Conservation (phyloP, 2,797 vertebrate species). For the Echeneis naucrates region DNA sequence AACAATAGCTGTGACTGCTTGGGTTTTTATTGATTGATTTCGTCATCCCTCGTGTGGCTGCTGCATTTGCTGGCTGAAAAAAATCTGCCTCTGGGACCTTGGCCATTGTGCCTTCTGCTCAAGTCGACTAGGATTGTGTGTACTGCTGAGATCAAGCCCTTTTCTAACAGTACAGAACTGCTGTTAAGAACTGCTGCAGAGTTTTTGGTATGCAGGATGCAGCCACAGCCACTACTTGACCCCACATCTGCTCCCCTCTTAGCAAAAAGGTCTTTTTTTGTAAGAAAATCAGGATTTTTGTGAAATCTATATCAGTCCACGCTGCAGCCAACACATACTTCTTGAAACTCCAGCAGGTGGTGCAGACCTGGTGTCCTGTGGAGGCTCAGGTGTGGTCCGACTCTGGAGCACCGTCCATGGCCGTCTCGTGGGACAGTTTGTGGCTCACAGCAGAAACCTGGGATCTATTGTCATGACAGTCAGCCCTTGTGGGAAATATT, state of each 20-base stretch:
- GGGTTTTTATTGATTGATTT: slow-evolving; percentile 37
- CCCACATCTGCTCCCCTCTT: neutral
- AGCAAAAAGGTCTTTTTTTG: neutral
- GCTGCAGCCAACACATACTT: neutral
- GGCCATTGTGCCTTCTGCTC: neutral
- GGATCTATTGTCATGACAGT: slow-evolving; percentile 77
- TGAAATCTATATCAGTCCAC: neutral
- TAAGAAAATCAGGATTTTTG: too few relatives aligned
- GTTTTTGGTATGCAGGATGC: neutral
- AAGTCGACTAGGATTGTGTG: too few relatives aligned
- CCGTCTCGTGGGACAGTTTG: slow-evolving; percentile 79
- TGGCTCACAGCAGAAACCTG: slow-evolving; percentile 73
- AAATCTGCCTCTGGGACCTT: slow-evolving; percentile 7
- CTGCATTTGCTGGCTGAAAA: slow-evolving; percentile 8
- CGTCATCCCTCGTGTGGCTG: too few relatives aligned
- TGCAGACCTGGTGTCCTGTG: slow-evolving; percentile 80
- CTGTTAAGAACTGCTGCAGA: too few relatives aligned
- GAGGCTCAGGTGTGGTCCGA: slow-evolving; percentile 82
- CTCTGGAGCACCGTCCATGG: slow-evolving; percentile 79
- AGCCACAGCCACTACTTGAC: too few relatives aligned
- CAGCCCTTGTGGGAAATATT: slow-evolving; percentile 70
- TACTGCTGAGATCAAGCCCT: slow-evolving; percentile 7
- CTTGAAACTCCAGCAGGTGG: slow-evolving; percentile 67
- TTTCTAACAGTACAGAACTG: neutral
- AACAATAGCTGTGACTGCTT: slow-evolving; percentile 10